Percentiles rank a stretch among this genome's conserved stretches.
Conservation (phyloP, 92 coral and sea anemone genomes). For the Montipora capitata region DNA sequence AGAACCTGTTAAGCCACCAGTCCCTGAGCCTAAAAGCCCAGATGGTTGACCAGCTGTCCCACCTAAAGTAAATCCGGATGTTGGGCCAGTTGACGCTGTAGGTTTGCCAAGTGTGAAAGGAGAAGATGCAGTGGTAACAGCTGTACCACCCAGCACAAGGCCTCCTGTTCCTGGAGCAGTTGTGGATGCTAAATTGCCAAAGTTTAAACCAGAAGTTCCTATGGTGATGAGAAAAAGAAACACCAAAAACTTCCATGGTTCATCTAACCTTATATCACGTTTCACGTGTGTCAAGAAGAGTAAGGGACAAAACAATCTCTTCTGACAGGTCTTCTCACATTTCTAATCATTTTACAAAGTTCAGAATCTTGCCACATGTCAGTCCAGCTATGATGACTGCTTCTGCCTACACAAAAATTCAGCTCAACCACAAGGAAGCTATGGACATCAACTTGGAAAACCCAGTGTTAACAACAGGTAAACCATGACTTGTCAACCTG, state of each 20-base stretch:
- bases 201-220: conserved; percentile 34
- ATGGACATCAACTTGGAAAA: too few relatives aligned
- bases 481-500: too few relatives aligned
- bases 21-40: conserved; percentile 4
- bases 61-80: conserved; percentile 31
- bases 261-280: too few relatives aligned
- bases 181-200: conserved; percentile 33
- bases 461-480: too few relatives aligned
- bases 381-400: too few relatives aligned
- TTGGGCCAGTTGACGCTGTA: conserved; percentile 3
- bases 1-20: conserved; percentile 9
- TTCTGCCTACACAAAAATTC: too few relatives aligned
- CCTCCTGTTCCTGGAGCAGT: conserved; percentile 17
- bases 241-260: background rate
- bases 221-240: background rate
- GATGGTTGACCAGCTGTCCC: background rate
- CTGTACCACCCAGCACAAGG: background rate
- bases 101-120: conserved; percentile 18
- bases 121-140: conserved; percentile 1
- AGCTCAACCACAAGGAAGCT: too few relatives aligned
- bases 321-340: too few relatives aligned
- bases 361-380: too few relatives aligned
- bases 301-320: too few relatives aligned
- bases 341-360: too few relatives aligned
- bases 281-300: too few relatives aligned